A percentile compares a stretch with the other conserved stretches of the same genome.
Conservation (phyloP, 1,140 invertebrate species). For the Caenorhabditis elegans region WBcel235 BX284603.4:13300501-13301000, state of each 20-base stretch:
- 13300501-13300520: slow-evolving; percentile 99
- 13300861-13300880: slow-evolving; percentile 73
- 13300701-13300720: slow-evolving; percentile 69
- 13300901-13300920: slow-evolving; percentile 88
- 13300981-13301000: slow-evolving; percentile 83
- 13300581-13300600: slow-evolving; percentile 23
- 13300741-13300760: slow-evolving; percentile 70
- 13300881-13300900: slow-evolving; percentile 92
- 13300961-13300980: slow-evolving; percentile 75
- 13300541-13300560: slow-evolving; percentile 88
- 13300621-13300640: slow-evolving; percentile 90
- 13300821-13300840: not conserved
- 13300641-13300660: slow-evolving; percentile 84
- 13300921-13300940: slow-evolving; percentile 77
- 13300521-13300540: slow-evolving; percentile 97
- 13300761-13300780: slow-evolving; percentile 72
- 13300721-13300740: slow-evolving; percentile 68
- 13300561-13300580: slow-evolving; percentile 69
- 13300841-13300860: slow-evolving; percentile 66
- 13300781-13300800: slow-evolving; percentile 46
- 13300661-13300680: slow-evolving; percentile 77
- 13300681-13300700: slow-evolving; percentile 75
- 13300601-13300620: slow-evolving; percentile 37
- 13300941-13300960: slow-evolving; percentile 74
- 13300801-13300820: not conserved